These are phyloP conservation scores for Octonoba sinensis DNA, from an alignment of 2,888 invertebrate species.

Conservation along the genomic window DNA sequence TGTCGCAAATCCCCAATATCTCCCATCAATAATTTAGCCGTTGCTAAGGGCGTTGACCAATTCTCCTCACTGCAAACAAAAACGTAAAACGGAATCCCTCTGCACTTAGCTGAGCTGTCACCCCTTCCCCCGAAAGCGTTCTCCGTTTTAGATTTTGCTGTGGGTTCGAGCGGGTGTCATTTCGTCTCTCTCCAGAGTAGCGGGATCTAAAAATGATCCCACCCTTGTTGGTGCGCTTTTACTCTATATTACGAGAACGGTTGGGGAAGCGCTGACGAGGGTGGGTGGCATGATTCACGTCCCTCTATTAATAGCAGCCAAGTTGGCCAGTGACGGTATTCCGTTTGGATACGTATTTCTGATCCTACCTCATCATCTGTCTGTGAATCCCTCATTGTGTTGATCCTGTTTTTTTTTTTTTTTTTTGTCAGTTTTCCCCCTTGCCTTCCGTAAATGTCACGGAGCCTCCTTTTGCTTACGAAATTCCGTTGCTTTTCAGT, in stretches of 20 bases:
- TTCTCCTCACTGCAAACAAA: slow-evolving; percentile 42
- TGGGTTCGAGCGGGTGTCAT: no score
- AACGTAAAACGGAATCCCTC: slow-evolving; percentile 28
- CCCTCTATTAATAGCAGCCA: slow-evolving; percentile 52
- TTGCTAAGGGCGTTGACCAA: slow-evolving; percentile 62
- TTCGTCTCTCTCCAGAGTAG: slow-evolving; percentile 24
- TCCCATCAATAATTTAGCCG: slow-evolving; percentile 3
- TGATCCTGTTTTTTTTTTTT: not conserved
- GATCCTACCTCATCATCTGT: not conserved
- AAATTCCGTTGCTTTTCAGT: no score
- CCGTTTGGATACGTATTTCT: slow-evolving; percentile 4
- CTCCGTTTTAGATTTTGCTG: no score
- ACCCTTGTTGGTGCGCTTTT: slow-evolving; percentile 30
- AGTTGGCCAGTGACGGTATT: slow-evolving; percentile 13
- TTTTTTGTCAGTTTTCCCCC: not conserved
- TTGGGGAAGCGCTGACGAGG: slow-evolving; percentile 13
- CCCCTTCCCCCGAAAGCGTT: slow-evolving; percentile 1
- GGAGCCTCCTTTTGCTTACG: no score
- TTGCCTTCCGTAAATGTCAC: no score
- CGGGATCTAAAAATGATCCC: slow-evolving; percentile 57
- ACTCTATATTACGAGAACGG: slow-evolving; percentile 21
- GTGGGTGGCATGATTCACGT: slow-evolving; percentile 43
- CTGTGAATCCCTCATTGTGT: no score
- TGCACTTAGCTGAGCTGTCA: slow-evolving; percentile 9
- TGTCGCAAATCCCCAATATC: no score